Conservation (phyloP, 2,797 vertebrate species). For the Sebastes hubbsi region DNA sequence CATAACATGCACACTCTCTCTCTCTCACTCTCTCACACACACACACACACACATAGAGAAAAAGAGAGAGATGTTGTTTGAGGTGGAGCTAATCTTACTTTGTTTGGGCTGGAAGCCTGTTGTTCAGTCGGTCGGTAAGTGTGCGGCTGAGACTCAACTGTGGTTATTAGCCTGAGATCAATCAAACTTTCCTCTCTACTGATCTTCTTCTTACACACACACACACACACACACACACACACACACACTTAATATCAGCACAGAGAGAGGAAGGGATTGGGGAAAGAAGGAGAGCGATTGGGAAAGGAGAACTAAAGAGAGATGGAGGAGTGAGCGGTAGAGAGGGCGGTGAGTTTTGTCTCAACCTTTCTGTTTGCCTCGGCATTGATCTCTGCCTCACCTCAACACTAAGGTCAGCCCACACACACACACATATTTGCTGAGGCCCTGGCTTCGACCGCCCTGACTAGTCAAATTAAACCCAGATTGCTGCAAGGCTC, state of each 20-base stretch:
- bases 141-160: slow-evolving; percentile 31
- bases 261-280: neutral
- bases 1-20: neutral
- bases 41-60: neutral
- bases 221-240: slow-evolving; percentile 18
- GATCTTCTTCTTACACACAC: slow-evolving; percentile 15
- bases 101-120: slow-evolving; percentile 28
- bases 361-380: slow-evolving; percentile 71
- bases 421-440: slow-evolving; percentile 38
- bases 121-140: slow-evolving; percentile 21
- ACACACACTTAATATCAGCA: slow-evolving; percentile 23
- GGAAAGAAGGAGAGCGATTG: neutral
- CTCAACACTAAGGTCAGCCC: slow-evolving; percentile 61
- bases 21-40: neutral
- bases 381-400: slow-evolving; percentile 74
- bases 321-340: slow-evolving; percentile 30
- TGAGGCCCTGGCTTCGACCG: slow-evolving; percentile 66
- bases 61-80: neutral
- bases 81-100: slow-evolving; percentile 2
- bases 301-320: neutral
- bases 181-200: slow-evolving; percentile 60
- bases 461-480: slow-evolving; percentile 83
- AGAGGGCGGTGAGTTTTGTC: slow-evolving; percentile 46
- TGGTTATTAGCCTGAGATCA: slow-evolving; percentile 70
- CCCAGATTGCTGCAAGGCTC: slow-evolving; percentile 71